Percentiles rank a stretch among this genome's conserved stretches.
phyloP scores from a whole-genome alignment of 2,113 vertebrate species.

The Hippolais icterina region DNA sequence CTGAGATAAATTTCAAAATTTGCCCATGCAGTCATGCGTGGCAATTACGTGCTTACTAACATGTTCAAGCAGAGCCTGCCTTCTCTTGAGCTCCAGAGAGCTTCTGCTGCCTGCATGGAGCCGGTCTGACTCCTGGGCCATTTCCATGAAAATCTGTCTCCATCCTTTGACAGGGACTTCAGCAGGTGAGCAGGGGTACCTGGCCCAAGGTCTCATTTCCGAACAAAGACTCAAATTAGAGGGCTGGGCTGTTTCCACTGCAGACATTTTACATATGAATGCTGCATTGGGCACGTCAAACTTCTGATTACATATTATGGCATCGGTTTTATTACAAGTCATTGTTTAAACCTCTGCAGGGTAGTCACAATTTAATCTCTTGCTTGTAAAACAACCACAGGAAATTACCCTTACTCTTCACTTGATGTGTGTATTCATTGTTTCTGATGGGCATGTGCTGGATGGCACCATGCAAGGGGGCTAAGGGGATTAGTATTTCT shows the following conservation, averaged over 20 bases:
- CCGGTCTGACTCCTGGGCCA: neutral
- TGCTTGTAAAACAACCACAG: conserved; percentile 15
- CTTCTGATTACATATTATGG: conserved; percentile 3
- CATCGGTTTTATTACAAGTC: conserved; percentile 14
- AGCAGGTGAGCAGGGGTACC: neutral
- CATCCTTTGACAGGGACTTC: neutral
- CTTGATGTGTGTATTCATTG: neutral
- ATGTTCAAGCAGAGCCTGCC: neutral
- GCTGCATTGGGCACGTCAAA: neutral
- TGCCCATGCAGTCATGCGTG: neutral
- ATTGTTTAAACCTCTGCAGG: conserved; percentile 19
- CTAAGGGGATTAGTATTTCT: neutral
- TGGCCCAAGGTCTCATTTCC: neutral
- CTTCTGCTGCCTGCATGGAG: neutral
- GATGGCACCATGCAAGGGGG: neutral
- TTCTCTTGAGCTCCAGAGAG: neutral
- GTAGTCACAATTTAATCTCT: conserved; percentile 9
- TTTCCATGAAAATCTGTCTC: neutral
- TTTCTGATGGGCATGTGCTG: conserved; percentile 6
- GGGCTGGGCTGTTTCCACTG: neutral
- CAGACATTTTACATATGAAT: conserved; percentile 34
- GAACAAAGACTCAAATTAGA: neutral
- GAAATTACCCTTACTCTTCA: conserved; percentile 22
- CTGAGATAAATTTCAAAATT: neutral
- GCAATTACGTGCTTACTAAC: neutral